Evolutionary conservation across 2,888 invertebrate genomes (phyloP).

Genomic region (Rhamnusium bicolor): DNA sequence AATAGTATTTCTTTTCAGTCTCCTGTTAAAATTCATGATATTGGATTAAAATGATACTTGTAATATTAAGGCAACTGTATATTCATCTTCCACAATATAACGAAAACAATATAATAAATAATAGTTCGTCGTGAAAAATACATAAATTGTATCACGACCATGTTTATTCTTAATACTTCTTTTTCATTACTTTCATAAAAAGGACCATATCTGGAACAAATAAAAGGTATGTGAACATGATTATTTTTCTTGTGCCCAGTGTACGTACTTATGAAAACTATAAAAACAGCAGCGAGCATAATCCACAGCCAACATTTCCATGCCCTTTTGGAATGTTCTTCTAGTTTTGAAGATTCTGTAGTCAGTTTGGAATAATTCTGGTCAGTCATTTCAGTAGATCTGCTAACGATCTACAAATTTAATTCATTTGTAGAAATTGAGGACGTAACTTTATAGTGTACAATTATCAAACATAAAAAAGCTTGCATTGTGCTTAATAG

Average conservation of each 20-base stretch:
- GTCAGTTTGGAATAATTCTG: conserved; percentile 84
- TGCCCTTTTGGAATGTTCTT: conserved; percentile 88
- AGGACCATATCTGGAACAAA: conserved; percentile 87
- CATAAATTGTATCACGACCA: conserved; percentile 10
- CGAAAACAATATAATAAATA: conserved; percentile 22
- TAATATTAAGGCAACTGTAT: not conserved
- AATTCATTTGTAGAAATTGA: no score
- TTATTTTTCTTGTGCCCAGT: not conserved
- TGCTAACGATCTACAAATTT: conserved; percentile 79
- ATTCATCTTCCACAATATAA: not conserved
- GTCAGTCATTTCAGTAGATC: conserved; percentile 86
- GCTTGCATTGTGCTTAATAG: no score
- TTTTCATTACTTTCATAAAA: conserved; percentile 93
- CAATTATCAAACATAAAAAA: no score
- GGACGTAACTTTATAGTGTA: no score
- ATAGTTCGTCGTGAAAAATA: conserved; percentile 8
- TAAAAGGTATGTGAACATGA: no score
- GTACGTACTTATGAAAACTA: conserved; percentile 89
- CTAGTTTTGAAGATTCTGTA: conserved; percentile 86
- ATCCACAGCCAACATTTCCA: conserved; percentile 98
- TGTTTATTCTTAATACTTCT: conserved; percentile 69
- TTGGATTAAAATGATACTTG: no score
- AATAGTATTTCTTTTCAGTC: no score
- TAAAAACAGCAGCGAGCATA: conserved; percentile 88
- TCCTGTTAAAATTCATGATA: no score